Conservation (phyloP, 1,140 invertebrate species). For the Drosophila watanabei region DNA sequence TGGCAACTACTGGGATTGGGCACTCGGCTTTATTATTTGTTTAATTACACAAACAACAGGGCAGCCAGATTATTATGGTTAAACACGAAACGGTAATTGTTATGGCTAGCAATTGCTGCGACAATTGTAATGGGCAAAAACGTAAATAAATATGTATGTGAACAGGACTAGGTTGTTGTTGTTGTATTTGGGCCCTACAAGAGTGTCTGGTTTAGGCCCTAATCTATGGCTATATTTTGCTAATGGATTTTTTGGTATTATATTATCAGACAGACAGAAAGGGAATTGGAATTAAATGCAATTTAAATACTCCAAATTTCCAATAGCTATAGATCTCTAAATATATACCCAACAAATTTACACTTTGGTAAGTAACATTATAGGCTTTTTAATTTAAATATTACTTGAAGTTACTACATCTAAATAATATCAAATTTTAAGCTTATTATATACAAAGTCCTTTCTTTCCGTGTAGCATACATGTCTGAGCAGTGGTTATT, state of each 20-base stretch:
- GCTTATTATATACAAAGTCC: too few species aligned
- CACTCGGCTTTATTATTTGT: conserved; percentile 71
- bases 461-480: conserved; percentile 16
- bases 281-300: neutral
- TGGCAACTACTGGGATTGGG: conserved; percentile 44
- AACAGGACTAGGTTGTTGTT: conserved; percentile 1
- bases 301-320: neutral
- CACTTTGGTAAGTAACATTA: neutral
- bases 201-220: conserved; percentile 21
- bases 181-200: neutral
- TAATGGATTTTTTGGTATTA: conserved; percentile 41
- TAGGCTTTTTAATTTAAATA: too few species aligned
- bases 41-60: conserved; percentile 81
- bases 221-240: conserved; percentile 30
- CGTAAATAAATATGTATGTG: conserved; percentile 24
- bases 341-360: neutral
- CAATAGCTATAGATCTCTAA: neutral
- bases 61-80: conserved; percentile 78
- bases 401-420: neutral
- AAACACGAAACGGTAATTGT: conserved; percentile 82
- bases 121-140: conserved; percentile 60
- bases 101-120: conserved; percentile 76
- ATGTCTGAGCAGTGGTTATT: conserved; percentile 16
- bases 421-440: neutral
- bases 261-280: neutral